A percentile compares a stretch with the other conserved stretches of the same genome.
These are phyloP conservation scores for Stegana nigrithorax DNA, from an alignment of 2,888 invertebrate genomes.

Conservation along the genomic window DNA sequence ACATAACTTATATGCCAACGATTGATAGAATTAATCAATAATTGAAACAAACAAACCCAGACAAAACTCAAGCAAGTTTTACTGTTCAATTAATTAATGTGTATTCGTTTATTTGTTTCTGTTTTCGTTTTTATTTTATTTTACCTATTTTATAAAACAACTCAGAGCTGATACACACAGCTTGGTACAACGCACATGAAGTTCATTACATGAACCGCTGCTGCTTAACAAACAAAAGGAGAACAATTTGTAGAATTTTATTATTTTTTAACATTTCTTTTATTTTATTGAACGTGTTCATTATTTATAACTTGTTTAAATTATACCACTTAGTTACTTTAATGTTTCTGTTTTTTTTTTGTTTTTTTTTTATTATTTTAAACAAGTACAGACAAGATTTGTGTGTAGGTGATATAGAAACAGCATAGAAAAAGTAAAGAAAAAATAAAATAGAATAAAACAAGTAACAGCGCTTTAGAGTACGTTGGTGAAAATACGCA, in stretches of 20 bases:
- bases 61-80: slow-evolving; percentile 39
- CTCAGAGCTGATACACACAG: too few relatives aligned
- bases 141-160: too few relatives aligned
- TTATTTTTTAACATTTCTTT: slow-evolving; percentile 33
- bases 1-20: slow-evolving; percentile 65
- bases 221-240: not conserved
- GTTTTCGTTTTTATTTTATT: not conserved
- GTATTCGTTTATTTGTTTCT: not conserved
- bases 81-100: slow-evolving; percentile 24
- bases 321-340: too few relatives aligned
- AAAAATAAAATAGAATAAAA: not conserved
- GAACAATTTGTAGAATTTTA: too few relatives aligned
- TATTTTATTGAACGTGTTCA: too few relatives aligned
- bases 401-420: slow-evolving; percentile 12
- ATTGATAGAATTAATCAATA: slow-evolving; percentile 50
- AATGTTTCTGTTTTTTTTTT: slow-evolving; percentile 25
- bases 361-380: slow-evolving; percentile 10
- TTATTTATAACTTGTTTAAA: too few relatives aligned
- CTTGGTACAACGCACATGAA: too few relatives aligned
- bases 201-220: not conserved
- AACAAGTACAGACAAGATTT: slow-evolving; percentile 19
- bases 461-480: slow-evolving; percentile 1
- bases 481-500: not conserved
- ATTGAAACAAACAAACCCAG: slow-evolving; percentile 42
- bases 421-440: not conserved